These are phyloP conservation scores for Latrodectus geometricus DNA, from an alignment of 1,140 invertebrate species.

Conservation along the genomic window DNA sequence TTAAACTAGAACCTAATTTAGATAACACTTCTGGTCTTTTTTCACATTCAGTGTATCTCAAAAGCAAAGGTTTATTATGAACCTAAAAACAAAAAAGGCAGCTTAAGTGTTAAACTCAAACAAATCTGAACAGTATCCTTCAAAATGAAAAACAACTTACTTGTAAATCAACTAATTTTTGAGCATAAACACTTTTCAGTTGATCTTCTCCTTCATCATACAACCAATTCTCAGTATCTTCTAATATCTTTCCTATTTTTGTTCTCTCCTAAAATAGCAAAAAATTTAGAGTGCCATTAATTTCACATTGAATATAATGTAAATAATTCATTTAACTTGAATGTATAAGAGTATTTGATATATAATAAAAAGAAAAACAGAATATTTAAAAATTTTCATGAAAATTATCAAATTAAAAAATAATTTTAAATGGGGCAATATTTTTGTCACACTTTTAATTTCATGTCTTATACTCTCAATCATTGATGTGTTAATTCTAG, in stretches of 20 bases:
- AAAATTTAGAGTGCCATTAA: background rate
- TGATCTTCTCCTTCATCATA: constrained; percentile 90
- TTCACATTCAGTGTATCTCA: constrained; percentile 82
- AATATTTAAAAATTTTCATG: too few species aligned
- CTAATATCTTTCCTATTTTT: constrained; percentile 78
- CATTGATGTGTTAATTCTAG: too few species aligned
- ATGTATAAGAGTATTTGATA: too few species aligned
- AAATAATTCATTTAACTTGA: too few species aligned
- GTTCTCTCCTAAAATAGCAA: constrained; percentile 71
- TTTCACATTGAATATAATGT: too few species aligned
- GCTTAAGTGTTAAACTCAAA: background rate
- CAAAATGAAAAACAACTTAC: constrained; percentile 68
- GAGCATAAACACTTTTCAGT: constrained; percentile 82
- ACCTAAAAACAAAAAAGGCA: constrained; percentile 63
- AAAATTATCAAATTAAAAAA: too few species aligned
- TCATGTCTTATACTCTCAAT: too few species aligned
- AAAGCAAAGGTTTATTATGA: constrained; percentile 85
- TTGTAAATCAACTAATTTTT: constrained; percentile 76
- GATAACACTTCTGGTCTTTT: constrained; percentile 81
- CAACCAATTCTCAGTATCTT: constrained; percentile 93
- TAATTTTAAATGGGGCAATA: too few species aligned
- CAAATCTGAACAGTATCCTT: background rate
- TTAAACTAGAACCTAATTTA: constrained; percentile 79
- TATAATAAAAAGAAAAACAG: too few species aligned
- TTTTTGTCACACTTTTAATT: too few species aligned